Evolutionary conservation across 2,113 vertebrate genomes (phyloP), one percentile per base, ranked within the genome.

Genomic region (Bolborhynchus lineola): DNA sequence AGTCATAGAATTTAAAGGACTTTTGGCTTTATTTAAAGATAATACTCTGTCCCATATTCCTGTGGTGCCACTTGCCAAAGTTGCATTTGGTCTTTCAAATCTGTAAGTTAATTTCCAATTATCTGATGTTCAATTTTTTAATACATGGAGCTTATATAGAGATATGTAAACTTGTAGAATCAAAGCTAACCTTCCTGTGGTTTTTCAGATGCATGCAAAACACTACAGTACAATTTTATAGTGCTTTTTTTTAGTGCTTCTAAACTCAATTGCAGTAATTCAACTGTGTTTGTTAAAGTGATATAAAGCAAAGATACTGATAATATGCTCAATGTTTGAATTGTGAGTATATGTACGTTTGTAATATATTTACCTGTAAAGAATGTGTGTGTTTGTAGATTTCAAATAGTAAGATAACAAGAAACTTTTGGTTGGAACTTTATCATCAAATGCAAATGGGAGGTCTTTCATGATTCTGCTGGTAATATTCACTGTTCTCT

Each of bases 321-420:
- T 64, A 86, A 74, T 39, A 57, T 82, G 72, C 60, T 92, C 47
- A 59, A 5, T 90, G 60, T 88, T 86, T 96, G 69, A 91, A 93
- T 94, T 94, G 90, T 94, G 90, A 90, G 82, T 96, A 68, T 89
- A 52, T 57, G n/a, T 86, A 52, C 49, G 63, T 88, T 92, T 89
- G 77, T 53, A 86, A 80, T 92, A 80, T 92, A 68, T 76, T 39
- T 91, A 35, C 62, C 67, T 86, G 47, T 47, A 64, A 85, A 80
- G 92, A 88, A 74, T 41, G 63, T 53, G 81, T 28, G 82, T 72
- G 60, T 70, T 74, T 64, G 33, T 81, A 68, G 44, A 41, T 49
- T 74, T 29, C 29, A 26, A 82, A 47, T 26, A 35, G 62, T 63
- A 42, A 76, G 42, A 20, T 9, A 62, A 77, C 13, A 44, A 37